Percentiles rank a stretch among this genome's conserved stretches.
Evolutionary conservation across 64 coral and sea anemone genomes (phyloP).

Genomic region (Trachythela sp.): DNA sequence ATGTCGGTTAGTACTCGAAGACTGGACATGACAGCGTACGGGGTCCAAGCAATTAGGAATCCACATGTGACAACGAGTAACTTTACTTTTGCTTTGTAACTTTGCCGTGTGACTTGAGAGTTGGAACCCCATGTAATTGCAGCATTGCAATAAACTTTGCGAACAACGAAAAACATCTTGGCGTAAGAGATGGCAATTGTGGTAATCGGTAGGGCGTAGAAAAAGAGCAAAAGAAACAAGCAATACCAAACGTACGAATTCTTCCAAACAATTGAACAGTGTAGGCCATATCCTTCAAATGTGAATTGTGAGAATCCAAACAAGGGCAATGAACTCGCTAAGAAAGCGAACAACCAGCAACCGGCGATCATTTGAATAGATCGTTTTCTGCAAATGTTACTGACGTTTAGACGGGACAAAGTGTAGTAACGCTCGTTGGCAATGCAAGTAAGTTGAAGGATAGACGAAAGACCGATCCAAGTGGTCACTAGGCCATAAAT

Average conservation of each 20-base stretch:
- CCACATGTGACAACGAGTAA: not conserved
- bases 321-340: not conserved
- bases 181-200: not conserved
- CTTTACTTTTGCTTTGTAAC: not conserved
- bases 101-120: not conserved
- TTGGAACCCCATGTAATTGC: not conserved
- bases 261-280: slow-evolving; percentile 12
- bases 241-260: not conserved
- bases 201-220: not conserved
- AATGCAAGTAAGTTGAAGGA: not conserved
- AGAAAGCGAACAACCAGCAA: not conserved
- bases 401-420: not conserved
- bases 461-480: not conserved
- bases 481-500: not conserved
- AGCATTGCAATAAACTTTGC: not conserved
- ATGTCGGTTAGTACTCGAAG: not conserved
- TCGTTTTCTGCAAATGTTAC: not conserved
- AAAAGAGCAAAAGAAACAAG: not conserved
- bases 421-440: not conserved
- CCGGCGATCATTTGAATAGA: not conserved
- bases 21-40: not conserved
- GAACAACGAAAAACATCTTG: not conserved
- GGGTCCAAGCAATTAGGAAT: not conserved
- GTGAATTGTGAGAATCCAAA: slow-evolving; percentile 3
- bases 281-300: not conserved